These are phyloP conservation scores for Magallana gigas DNA, from an alignment of 1,140 invertebrate species.

Conservation along the genomic window DNA sequence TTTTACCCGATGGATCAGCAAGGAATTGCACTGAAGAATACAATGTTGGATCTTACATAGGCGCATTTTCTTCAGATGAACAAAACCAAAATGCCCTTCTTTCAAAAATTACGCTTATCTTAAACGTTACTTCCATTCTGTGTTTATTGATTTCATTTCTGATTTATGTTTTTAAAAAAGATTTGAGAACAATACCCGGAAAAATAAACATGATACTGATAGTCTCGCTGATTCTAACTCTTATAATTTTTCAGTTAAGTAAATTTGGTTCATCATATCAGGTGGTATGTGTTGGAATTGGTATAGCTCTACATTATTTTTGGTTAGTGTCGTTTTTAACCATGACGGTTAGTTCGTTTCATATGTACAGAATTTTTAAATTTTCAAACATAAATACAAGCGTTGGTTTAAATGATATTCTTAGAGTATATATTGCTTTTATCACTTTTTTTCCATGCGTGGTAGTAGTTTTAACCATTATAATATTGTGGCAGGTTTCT, in stretches of 20 bases:
- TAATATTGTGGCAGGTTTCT: not conserved
- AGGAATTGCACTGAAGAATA: not conserved
- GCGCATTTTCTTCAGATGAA: not conserved
- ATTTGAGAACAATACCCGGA: not conserved
- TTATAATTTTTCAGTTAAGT: constrained; percentile 26
- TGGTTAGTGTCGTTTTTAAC: not conserved
- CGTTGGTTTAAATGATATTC: not conserved
- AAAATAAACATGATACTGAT: not conserved
- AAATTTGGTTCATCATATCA: not conserved
- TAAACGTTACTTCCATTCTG: not conserved
- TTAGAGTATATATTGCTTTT: not conserved
- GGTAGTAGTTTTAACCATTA: not conserved
- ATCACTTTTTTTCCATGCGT: not conserved
- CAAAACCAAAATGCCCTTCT: not conserved
- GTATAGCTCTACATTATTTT: not conserved
- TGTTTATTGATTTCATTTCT: not conserved
- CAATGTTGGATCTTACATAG: not conserved
- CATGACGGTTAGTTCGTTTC: not conserved
- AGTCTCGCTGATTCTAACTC: not conserved
- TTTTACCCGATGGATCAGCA: not conserved
- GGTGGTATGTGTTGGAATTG: not conserved
- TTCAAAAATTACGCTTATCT: not conserved
- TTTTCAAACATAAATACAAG: not conserved
- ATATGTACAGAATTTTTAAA: not conserved
- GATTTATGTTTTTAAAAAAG: not conserved